phyloP scores from a whole-genome alignment of 2,888 invertebrate species.

The Lasioglossum zephyrum region DNA sequence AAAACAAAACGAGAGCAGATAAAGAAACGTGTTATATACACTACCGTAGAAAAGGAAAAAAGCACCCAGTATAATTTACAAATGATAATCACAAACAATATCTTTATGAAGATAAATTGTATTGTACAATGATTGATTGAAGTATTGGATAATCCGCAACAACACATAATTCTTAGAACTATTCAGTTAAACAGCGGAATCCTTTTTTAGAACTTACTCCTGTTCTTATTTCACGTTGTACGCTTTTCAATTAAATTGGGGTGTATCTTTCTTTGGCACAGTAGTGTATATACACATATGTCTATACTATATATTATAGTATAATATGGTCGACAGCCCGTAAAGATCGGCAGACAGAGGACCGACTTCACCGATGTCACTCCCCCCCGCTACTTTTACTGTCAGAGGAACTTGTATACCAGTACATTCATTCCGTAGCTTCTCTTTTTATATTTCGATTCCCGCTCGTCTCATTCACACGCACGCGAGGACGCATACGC shows the following conservation, averaged over 20 bases:
- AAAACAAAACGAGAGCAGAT: slow-evolving; percentile 13
- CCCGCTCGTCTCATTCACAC: slow-evolving; percentile 47
- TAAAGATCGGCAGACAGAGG: slow-evolving; percentile 71
- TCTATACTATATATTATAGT: background rate
- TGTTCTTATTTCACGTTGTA: no score
- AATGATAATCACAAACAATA: no score
- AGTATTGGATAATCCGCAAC: no score
- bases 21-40: background rate
- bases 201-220: no score
- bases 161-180: no score
- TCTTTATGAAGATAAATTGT: no score
- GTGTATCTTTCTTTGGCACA: no score
- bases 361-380: slow-evolving; percentile 72
- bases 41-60: background rate
- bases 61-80: no score
- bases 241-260: no score
- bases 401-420: slow-evolving; percentile 92
- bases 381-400: slow-evolving; percentile 80
- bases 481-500: background rate
- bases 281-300: slow-evolving; percentile 2
- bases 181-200: no score
- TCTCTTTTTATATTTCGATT: slow-evolving; percentile 61
- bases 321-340: slow-evolving; percentile 25
- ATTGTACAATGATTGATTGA: no score
- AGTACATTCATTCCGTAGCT: slow-evolving; percentile 80